These are phyloP conservation scores for Leptura quadrifasciata DNA, from an alignment of 2,888 invertebrate species.

Conservation along the genomic window DNA sequence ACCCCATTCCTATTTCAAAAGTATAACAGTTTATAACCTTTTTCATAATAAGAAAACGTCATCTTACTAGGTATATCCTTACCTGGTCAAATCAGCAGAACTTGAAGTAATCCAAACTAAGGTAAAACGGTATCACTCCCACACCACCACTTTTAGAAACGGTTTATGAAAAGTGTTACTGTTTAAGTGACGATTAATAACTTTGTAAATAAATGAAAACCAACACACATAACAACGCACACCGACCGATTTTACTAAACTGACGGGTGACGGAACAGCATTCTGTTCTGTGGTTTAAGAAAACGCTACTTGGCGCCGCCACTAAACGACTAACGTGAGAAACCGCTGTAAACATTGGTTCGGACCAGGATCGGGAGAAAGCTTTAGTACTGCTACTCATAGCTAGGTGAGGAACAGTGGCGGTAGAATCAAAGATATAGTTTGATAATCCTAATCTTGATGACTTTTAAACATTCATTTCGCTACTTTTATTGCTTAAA, in stretches of 20 bases:
- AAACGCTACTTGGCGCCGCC: conserved; percentile 1
- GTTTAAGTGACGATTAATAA: conserved; percentile 27
- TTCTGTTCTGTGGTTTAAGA: conserved; percentile 25
- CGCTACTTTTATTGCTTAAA: too few species aligned
- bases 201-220: conserved; percentile 35
- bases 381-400: neutral
- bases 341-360: neutral
- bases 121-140: conserved; percentile 22
- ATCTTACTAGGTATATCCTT: conserved; percentile 43
- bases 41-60: conserved; percentile 46
- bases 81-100: conserved; percentile 40
- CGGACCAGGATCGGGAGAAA: neutral
- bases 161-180: conserved; percentile 1
- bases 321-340: neutral
- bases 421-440: too few species aligned
- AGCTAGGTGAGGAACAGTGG: neutral
- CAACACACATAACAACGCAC: conserved; percentile 28
- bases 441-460: too few species aligned
- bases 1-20: conserved; percentile 6
- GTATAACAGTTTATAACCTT: conserved; percentile 37
- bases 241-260: conserved; percentile 40
- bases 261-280: conserved; percentile 39
- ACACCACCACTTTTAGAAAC: conserved; percentile 26
- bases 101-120: conserved; percentile 33
- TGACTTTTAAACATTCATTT: too few species aligned